Conservation (phyloP, 1,140 invertebrate genomes). For the Caerostris darwini region DNA sequence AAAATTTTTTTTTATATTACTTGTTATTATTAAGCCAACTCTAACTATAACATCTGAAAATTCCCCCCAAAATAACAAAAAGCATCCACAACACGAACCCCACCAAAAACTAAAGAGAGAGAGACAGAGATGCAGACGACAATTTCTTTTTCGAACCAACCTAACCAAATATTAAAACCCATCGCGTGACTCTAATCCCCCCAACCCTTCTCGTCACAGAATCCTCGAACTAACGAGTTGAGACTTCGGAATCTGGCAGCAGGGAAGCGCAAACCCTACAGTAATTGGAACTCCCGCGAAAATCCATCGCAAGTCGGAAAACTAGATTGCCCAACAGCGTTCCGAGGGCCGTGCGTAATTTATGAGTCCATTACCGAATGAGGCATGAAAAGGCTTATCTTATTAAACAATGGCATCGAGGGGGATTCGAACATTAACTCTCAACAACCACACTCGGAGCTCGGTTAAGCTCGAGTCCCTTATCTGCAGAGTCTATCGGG, state of each 20-base stretch:
- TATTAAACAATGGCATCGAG: constrained; percentile 21
- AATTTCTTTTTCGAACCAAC: neutral
- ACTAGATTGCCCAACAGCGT: constrained; percentile 10
- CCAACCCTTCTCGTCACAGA: neutral
- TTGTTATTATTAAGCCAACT: too few species aligned
- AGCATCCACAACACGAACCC: too few species aligned
- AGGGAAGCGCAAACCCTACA: neutral
- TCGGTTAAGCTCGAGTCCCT: neutral
- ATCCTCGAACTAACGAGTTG: constrained; percentile 15
- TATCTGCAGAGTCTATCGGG: neutral
- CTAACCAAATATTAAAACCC: constrained; percentile 20
- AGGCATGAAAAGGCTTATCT: constrained; percentile 27
- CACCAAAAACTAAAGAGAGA: neutral
- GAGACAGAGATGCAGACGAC: neutral
- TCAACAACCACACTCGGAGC: constrained; percentile 16
- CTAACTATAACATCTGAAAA: too few species aligned
- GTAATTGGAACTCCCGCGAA: constrained; percentile 28
- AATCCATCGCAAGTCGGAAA: constrained; percentile 29
- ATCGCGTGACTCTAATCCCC: neutral
- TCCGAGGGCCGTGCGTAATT: constrained; percentile 3
- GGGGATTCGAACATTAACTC: constrained; percentile 17
- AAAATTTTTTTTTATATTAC: too few species aligned
- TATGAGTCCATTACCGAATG: constrained; percentile 27
- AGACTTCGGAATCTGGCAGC: constrained; percentile 21
- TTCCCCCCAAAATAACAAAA: too few species aligned